Evolutionary conservation across 2,113 vertebrate species (phyloP).

Genomic region (Sciurus niger): DNA sequence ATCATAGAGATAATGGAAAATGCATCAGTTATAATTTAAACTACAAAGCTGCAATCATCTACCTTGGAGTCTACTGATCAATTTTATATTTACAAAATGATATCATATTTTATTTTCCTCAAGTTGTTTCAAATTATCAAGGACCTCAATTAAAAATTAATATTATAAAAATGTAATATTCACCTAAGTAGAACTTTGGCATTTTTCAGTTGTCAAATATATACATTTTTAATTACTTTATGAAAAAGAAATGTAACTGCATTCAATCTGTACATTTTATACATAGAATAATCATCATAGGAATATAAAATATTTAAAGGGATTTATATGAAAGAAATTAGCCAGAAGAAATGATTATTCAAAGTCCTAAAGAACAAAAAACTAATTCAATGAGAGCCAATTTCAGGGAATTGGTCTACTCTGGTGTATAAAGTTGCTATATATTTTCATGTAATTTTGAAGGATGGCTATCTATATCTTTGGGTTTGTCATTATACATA

Average conservation of each 20-base stretch:
- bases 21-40: slow-evolving; percentile 6
- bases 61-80: not conserved
- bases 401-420: not conserved
- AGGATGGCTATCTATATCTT: not conserved
- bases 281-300: not conserved
- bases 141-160: not conserved
- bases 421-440: no score
- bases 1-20: not conserved
- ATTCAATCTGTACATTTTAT: not conserved
- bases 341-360: not conserved
- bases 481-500: no score
- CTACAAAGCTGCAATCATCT: not conserved
- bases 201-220: not conserved
- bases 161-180: not conserved
- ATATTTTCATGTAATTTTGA: no score
- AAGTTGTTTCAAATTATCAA: slow-evolving; percentile 24
- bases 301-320: not conserved
- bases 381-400: not conserved
- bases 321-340: not conserved
- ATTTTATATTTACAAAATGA: not conserved
- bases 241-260: not conserved
- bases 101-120: not conserved
- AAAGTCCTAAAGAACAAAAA: not conserved
- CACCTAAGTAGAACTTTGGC: not conserved
- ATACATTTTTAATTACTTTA: not conserved